Conservation (phyloP, 2,797 vertebrate genomes). For the Gadopsis marmoratus region DNA sequence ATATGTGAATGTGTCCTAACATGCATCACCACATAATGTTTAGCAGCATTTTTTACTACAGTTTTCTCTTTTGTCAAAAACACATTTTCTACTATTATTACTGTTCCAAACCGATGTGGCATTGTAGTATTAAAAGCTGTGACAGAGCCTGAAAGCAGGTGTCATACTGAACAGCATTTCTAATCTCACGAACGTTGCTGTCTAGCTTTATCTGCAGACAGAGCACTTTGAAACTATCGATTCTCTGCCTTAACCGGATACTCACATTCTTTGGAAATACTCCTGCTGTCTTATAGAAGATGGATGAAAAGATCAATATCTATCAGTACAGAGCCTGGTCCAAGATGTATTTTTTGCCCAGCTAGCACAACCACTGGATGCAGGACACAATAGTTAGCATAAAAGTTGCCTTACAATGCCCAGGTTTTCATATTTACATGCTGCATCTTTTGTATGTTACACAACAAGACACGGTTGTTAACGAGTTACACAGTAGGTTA, state of each 20-base stretch:
- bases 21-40: background rate
- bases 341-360: background rate
- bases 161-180: background rate
- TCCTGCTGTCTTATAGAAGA: background rate
- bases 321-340: background rate
- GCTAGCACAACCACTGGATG: background rate
- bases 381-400: background rate
- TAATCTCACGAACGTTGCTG: background rate
- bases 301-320: conserved; percentile 5
- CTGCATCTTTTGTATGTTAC: background rate
- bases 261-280: background rate
- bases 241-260: background rate
- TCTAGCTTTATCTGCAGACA: conserved; percentile 8
- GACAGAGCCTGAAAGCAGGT: background rate
- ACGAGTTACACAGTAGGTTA: too few species aligned
- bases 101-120: background rate
- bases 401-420: background rate
- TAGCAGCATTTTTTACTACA: background rate
- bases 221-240: conserved; percentile 5
- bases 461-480: background rate
- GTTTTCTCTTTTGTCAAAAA: conserved; percentile 8
- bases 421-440: background rate
- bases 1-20: background rate
- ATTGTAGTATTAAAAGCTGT: background rate
- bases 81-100: background rate